Base-by-base conservation (phyloP, 2,888 invertebrate species). In the Hypolimnas misippus region DNA sequence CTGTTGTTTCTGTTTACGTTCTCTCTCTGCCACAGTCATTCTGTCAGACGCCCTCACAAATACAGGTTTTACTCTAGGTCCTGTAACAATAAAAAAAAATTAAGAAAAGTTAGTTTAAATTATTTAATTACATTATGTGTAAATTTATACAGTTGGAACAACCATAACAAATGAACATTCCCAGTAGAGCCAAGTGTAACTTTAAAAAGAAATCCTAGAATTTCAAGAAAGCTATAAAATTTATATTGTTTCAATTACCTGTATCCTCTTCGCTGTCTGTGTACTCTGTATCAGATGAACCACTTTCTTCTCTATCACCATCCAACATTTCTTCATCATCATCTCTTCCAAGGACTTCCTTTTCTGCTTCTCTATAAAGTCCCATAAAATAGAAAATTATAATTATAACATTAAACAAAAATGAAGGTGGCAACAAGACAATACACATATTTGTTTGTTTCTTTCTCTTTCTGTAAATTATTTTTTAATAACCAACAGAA, bases 1-100 rank as follows among this genome's bases (percentile, higher is more conserved):
- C 76, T 97, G 95, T 71, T 95, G 96, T 68, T 95, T 94, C 14
- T 95, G 95, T 86, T 98, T 97, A 51, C 96, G 96, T 76, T 99
- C 99, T 73, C 96, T 96, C 83, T 99, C 99, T 72, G 97, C 96
- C 16, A 99, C 96, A 0, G 99, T 99, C 70, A 99, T 96, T 62
- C 99, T 93, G 76, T 99, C 99, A 62, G 96, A 95, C 73, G 98
- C 98, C 67, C 97, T 93, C 0, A 99, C 98, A 89, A 98, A 99
- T 0, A 99, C 96, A 0, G 98, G 99, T 79, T 98, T 99, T 7
- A 99, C 93, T 60, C 98, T 92, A 0, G 98, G 98, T 5, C 97
- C 97, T 93, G 17, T 25, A 49, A 49, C 7, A 14, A 49, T 10
- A 25, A n/a, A n/a, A n/a, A 5, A 25, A 10, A 17, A 12, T 44